Conservation (phyloP, 2,113 vertebrate species). For the Orthonyx spaldingii region DNA sequence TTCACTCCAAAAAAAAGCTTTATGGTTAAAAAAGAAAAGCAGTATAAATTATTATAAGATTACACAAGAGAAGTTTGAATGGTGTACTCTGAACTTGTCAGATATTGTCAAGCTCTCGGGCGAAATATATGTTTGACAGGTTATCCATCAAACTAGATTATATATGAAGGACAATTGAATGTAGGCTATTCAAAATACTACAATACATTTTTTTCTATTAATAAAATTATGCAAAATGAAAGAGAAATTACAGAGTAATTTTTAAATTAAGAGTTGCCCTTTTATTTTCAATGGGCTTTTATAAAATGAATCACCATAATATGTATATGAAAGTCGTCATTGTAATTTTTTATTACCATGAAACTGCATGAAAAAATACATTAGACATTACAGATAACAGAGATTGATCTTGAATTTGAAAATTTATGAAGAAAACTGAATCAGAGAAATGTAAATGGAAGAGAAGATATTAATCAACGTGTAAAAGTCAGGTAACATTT, state of each 20-base stretch:
- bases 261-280: background rate
- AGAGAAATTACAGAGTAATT: background rate
- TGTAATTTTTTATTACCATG: background rate
- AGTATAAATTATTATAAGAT: background rate
- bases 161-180: background rate
- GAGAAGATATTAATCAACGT: background rate
- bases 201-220: background rate
- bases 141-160: background rate
- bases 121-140: background rate
- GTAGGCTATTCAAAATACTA: background rate
- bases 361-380: background rate
- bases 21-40: background rate
- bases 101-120: background rate
- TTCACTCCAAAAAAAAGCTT: background rate
- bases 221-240: background rate
- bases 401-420: background rate
- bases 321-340: background rate
- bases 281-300: background rate
- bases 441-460: background rate
- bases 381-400: background rate
- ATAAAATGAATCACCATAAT: background rate
- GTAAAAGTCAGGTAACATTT: background rate
- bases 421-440: background rate
- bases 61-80: background rate
- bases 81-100: background rate